These are phyloP conservation scores for Luidia sarsii DNA, from an alignment of 53 echinoderm and acorn worm species.

Conservation along the genomic window DNA sequence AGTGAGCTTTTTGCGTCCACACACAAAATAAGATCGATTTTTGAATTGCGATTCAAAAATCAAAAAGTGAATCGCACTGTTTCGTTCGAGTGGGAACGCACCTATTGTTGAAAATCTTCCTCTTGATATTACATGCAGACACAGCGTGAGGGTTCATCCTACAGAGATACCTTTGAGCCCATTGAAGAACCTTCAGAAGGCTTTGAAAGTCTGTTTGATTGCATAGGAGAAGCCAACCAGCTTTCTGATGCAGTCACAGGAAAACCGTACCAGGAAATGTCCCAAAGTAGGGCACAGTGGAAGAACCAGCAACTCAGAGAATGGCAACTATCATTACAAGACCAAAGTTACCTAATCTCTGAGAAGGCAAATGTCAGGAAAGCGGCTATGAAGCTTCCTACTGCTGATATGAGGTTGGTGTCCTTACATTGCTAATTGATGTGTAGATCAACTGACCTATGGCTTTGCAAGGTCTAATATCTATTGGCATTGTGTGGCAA, in stretches of 20 bases:
- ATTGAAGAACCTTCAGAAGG: not conserved
- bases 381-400: conserved; percentile 50
- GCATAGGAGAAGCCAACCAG: not conserved
- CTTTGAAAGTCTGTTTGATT: conserved; percentile 32
- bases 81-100: too few relatives aligned
- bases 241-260: conserved; percentile 62
- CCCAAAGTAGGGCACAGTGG: conserved; percentile 10
- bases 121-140: too few relatives aligned
- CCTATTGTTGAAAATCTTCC: too few relatives aligned
- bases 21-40: too few relatives aligned
- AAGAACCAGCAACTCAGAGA: conserved; percentile 54
- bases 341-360: not conserved
- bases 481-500: too few relatives aligned
- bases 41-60: too few relatives aligned
- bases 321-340: conserved; percentile 16
- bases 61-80: too few relatives aligned
- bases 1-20: too few relatives aligned
- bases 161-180: not conserved
- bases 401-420: conserved; percentile 60
- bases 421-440: too few relatives aligned
- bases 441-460: not conserved
- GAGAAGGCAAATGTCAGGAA: conserved; percentile 14
- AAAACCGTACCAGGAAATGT: conserved; percentile 43
- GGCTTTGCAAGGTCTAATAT: not conserved
- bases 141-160: not conserved